Percentiles rank a stretch among this genome's conserved stretches.
Conservation (phyloP, 2,888 invertebrate genomes). For the Ceratothoa steindachneri region DNA sequence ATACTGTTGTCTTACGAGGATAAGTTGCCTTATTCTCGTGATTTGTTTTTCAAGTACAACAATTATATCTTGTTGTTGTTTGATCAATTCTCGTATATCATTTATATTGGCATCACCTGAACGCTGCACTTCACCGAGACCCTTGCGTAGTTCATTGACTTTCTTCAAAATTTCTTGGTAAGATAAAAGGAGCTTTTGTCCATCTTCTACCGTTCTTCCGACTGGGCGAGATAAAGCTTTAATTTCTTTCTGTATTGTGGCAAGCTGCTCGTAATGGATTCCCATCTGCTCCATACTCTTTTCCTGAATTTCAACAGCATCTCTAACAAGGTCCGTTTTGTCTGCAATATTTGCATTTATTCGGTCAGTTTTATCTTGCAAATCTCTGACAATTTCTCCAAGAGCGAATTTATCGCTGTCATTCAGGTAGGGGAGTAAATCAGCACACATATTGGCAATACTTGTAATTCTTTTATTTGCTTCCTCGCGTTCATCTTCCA, state of each 20-base stretch:
- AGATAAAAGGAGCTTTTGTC: constrained; percentile 65
- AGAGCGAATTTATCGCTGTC: constrained; percentile 80
- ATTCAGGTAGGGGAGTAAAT: constrained; percentile 71
- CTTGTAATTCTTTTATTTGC: constrained; percentile 69
- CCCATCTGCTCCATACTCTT: constrained; percentile 74
- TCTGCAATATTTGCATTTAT: constrained; percentile 72
- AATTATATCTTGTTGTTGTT: constrained; percentile 80
- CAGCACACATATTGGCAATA: constrained; percentile 73
- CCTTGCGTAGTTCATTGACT: constrained; percentile 51
- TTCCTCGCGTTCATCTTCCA: constrained; percentile 68
- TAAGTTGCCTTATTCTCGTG: constrained; percentile 63
- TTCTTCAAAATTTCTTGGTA: constrained; percentile 50
- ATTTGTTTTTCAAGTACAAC: constrained; percentile 73
- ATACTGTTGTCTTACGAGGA: constrained; percentile 81
- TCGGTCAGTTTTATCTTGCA: constrained; percentile 73
- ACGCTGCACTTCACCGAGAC: constrained; percentile 64
- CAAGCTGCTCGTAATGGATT: constrained; percentile 73
- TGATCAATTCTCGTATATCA: constrained; percentile 71
- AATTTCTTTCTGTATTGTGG: constrained; percentile 75
- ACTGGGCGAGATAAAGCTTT: constrained; percentile 79
- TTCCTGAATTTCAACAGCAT: constrained; percentile 74
- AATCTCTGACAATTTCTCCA: constrained; percentile 71
- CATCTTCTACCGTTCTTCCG: constrained; percentile 81
- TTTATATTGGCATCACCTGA: constrained; percentile 62
- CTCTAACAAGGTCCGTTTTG: constrained; percentile 67